Evolutionary conservation across 2,888 invertebrate genomes (phyloP).

Genomic region (Schizaphis graminum): DNA sequence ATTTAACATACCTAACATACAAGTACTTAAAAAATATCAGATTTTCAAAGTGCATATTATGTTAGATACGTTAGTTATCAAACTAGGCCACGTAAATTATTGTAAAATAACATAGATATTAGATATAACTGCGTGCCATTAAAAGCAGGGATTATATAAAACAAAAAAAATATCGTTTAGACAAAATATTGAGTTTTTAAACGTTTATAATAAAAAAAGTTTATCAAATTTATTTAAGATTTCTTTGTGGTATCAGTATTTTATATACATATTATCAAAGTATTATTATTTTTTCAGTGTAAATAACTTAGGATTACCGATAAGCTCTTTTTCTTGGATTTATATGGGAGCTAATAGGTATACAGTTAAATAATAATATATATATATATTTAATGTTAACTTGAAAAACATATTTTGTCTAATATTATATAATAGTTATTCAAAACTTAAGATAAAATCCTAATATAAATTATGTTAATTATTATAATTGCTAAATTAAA

Average conservation of each 20-base stretch:
- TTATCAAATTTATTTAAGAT: constrained; percentile 7
- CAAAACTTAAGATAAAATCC: neutral
- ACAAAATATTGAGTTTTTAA: neutral
- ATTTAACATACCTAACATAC: neutral
- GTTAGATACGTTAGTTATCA: neutral
- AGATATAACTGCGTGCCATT: neutral
- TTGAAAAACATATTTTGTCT: neutral
- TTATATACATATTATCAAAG: neutral
- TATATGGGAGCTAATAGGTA: neutral
- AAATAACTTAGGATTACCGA: constrained; percentile 4
- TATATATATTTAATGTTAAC: neutral
- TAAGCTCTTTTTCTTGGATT: neutral
- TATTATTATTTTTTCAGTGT: neutral
- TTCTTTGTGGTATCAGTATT: neutral
- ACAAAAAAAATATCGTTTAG: neutral
- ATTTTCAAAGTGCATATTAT: neutral
- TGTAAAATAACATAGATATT: neutral
- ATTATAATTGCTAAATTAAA: neutral
- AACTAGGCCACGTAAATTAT: neutral
- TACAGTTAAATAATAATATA: neutral
- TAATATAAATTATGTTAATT: neutral
- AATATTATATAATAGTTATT: neutral
- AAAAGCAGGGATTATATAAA: neutral
- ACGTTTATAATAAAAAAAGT: neutral
- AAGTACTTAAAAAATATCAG: constrained; percentile 1